Conservation (phyloP, 2,113 vertebrate genomes). For the Pomatorhinus ruficollis region DNA sequence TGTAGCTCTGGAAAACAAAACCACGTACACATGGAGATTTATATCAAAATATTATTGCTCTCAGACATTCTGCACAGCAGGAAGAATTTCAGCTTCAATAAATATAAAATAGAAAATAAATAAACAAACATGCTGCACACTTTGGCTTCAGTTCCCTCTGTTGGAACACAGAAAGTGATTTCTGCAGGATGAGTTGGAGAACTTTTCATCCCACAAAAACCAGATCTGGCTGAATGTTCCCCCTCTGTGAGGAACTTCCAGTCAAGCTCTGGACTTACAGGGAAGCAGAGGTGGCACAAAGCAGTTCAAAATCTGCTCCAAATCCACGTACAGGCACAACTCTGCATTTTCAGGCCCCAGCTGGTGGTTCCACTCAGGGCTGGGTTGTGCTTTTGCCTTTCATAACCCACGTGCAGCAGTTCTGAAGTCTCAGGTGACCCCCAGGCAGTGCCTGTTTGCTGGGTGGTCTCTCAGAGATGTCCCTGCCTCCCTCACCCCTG, state of each 20-base stretch:
- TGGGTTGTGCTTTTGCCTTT: background rate
- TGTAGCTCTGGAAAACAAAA: background rate
- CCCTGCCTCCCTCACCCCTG: background rate
- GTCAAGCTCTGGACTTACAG: background rate
- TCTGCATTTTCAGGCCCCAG: background rate
- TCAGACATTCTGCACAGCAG: background rate
- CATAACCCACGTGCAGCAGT: rapidly evolving
- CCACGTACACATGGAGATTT: background rate
- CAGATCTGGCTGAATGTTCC: background rate
- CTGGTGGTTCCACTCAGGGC: background rate
- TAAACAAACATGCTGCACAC: background rate
- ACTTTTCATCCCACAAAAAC: background rate
- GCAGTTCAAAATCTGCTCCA: background rate
- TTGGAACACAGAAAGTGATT: background rate
- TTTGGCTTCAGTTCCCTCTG: background rate
- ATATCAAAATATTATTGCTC: slow-evolving; percentile 3
- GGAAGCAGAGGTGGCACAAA: background rate
- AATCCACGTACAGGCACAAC: background rate
- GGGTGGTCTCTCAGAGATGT: background rate
- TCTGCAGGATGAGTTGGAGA: background rate
- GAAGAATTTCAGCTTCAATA: background rate
- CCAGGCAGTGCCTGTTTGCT: background rate
- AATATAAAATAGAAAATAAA: background rate
- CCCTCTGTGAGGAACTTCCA: background rate
- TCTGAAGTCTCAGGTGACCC: background rate